Conservation (phyloP, 2,888 invertebrate species). For the Lasioglossum malachurum region DNA sequence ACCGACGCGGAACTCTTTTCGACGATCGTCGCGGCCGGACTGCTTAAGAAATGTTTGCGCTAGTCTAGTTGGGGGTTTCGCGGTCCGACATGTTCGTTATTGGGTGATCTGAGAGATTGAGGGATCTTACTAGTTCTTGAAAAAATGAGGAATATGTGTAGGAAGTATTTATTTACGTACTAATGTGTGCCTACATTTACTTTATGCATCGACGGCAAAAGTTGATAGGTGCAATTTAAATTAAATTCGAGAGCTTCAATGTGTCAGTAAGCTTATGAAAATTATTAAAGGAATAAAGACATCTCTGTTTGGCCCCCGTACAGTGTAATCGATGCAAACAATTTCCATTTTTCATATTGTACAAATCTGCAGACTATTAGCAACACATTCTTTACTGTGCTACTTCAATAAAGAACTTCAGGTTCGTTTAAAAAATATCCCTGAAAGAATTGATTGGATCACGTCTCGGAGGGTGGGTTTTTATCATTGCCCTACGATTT, state of each 20-base stretch:
- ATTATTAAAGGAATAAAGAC: background rate
- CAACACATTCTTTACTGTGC: too few species aligned
- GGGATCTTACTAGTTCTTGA: background rate
- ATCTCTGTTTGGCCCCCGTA: too few species aligned
- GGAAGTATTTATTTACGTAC: background rate
- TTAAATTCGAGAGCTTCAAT: too few species aligned
- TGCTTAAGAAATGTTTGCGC: background rate
- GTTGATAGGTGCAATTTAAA: too few species aligned
- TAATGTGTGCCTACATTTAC: background rate
- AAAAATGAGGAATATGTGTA: background rate
- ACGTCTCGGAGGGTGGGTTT: too few species aligned
- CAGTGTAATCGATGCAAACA: too few species aligned
- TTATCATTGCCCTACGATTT: too few species aligned
- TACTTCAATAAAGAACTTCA: too few species aligned
- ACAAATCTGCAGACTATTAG: too few species aligned
- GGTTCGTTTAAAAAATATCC: background rate
- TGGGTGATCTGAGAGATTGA: background rate
- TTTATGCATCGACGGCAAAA: too few species aligned
- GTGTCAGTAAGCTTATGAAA: background rate
- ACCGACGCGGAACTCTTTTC: background rate
- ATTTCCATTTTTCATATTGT: too few species aligned
- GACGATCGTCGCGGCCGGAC: background rate
- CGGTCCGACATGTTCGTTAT: background rate
- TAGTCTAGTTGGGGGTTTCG: background rate
- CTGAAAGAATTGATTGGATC: background rate